Evolutionary conservation across 2,797 vertebrate species (phyloP).

Genomic region (Denticeps clupeoides): DNA sequence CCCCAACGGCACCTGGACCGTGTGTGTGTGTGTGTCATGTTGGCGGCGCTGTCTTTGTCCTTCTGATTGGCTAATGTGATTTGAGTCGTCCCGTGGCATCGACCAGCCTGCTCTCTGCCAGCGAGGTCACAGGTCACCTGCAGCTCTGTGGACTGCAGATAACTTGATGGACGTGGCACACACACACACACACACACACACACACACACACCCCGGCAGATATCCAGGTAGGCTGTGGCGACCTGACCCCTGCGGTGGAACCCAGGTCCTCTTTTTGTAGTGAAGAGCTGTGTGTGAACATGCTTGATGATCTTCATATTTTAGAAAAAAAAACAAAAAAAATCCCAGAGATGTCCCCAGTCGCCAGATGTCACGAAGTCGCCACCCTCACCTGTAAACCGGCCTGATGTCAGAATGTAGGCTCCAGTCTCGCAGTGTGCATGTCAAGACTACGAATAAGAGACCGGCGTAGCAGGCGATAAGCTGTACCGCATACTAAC

Average conservation of each 20-base stretch:
- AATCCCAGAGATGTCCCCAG: no score
- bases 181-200: background rate
- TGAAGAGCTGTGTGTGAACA: background rate
- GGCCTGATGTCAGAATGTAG: no score
- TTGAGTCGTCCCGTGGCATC: background rate
- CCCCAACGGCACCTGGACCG: background rate
- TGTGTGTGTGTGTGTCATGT: background rate
- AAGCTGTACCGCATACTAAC: no score
- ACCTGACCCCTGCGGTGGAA: no score
- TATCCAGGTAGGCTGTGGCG: no score
- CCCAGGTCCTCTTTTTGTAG: background rate
- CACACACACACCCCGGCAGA: background rate
- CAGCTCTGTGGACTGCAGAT: constrained; percentile 13
- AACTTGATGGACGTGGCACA: background rate
- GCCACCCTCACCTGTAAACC: no score
- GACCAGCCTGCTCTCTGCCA: background rate
- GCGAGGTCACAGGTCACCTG: constrained; percentile 34
- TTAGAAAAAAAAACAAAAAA: no score
- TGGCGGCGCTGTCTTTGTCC: background rate
- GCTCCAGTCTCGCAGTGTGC: no score
- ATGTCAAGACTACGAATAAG: no score
- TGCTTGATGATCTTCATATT: no score
- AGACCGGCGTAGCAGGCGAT: no score
- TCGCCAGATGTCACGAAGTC: no score
- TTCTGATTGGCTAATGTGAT: background rate